Evolutionary conservation across 2,888 invertebrate genomes (phyloP), one percentile per base, ranked within the genome.

Genomic region (Drosophila meridiana): DNA sequence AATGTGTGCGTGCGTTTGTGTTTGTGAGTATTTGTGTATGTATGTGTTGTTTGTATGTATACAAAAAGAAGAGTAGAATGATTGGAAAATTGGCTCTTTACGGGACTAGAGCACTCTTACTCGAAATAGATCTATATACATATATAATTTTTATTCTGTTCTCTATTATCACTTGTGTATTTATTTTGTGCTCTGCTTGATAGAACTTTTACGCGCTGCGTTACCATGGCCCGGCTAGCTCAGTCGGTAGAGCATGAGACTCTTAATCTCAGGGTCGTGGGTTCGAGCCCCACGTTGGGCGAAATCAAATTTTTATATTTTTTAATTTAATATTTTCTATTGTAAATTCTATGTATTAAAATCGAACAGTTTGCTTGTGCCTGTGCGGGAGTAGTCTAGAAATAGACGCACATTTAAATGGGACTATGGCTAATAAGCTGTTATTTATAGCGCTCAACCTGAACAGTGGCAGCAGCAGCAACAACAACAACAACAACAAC

Each of bases 251-350:
- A 87, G 87, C 87, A 87, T 89, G 87, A 87, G 87, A 87, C 87
- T 87, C 87, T 87, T 87, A 87, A 87, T 87, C 87, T 87, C 87
- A 89, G 87, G 87, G 69, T 69, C 69, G 73, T 89, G 90, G 82
- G 88, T 90, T 89, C 90, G 90, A 90, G 90, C 90, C 87, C 87
- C 87, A 87, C 90, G 87, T 90, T 90, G 87, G 83, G 83, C 83
- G 83, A 65, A 58, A 5, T 0, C 2, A 20, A 28, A 3, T 13
- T 52, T 52, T 34, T 52, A 0, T 9, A 11, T 13, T 58, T 73
- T 62, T 68, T 64, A 36, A 20, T 26, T 38, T 13, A 3, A 9
- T 30, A 3, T 28, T 36, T 47, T 0, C 13, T 48, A 4, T 48
- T 36, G 8, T 11, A 9, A n/a, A 11, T 47, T 58, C 4, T 20